phyloP scores from a whole-genome alignment of 37 sponge, comb jelly and placozoan species.

The Diacarnus erythraeanus region DNA sequence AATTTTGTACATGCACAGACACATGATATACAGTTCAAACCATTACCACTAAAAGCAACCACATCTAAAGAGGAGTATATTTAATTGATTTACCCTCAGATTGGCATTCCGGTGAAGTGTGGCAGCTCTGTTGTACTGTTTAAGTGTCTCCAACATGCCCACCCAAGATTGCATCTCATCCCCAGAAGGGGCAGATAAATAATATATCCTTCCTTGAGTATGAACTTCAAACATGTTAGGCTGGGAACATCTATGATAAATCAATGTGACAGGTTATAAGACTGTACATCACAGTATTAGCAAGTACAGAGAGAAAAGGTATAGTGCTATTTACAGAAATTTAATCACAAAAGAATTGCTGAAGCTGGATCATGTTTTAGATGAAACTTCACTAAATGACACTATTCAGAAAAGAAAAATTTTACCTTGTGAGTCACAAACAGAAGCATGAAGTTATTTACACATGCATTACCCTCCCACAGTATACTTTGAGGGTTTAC shows the following conservation, averaged over 20 bases:
- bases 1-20: too few species aligned
- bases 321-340: too few species aligned
- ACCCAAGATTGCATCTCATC: slow-evolving; percentile 88
- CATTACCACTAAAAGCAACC: too few species aligned
- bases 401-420: too few species aligned
- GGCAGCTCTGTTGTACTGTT: slow-evolving; percentile 27
- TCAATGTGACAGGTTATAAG: background rate
- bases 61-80: background rate
- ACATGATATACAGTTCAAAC: too few species aligned
- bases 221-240: slow-evolving; percentile 69
- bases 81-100: background rate
- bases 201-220: slow-evolving; percentile 45
- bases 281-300: background rate
- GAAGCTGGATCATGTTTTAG: too few species aligned
- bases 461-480: too few species aligned
- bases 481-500: too few species aligned
- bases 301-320: background rate
- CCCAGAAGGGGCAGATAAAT: slow-evolving; percentile 50
- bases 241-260: slow-evolving; percentile 16
- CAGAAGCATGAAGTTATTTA: too few species aligned
- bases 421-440: too few species aligned
- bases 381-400: too few species aligned
- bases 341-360: too few species aligned
- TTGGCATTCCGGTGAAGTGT: background rate
- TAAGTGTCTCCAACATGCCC: slow-evolving; percentile 76